A percentile compares a stretch with the other conserved stretches of the same genome.
Evolutionary conservation across 2,797 vertebrate species (phyloP).

Genomic region (Garrulus glandarius): DNA sequence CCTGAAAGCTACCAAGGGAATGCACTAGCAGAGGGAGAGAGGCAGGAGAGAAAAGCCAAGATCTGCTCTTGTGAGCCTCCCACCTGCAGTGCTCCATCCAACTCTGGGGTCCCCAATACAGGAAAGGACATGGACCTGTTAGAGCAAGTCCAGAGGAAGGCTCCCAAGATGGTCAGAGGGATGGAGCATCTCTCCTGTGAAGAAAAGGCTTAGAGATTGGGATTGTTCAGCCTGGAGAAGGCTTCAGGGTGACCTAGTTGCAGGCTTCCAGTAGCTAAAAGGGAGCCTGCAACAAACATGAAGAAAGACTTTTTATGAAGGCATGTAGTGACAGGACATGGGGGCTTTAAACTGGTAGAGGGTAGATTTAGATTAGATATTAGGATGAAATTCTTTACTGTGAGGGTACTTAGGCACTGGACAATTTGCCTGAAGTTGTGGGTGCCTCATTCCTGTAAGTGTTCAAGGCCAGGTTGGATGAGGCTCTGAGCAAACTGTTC

Average conservation of each 20-base stretch:
- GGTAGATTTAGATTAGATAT: neutral
- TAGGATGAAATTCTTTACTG: neutral
- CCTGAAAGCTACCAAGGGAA: neutral
- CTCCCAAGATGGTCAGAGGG: neutral
- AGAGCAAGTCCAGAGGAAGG: neutral
- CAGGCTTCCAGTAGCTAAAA: neutral
- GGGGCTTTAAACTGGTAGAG: neutral
- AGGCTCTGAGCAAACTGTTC: neutral
- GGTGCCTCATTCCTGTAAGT: neutral
- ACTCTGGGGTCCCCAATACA: neutral
- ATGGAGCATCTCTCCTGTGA: neutral
- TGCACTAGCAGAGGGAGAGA: neutral
- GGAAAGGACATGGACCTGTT: neutral
- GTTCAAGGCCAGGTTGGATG: neutral
- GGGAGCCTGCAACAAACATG: neutral
- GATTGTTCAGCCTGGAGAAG: neutral
- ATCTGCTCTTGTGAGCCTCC: accelerated
- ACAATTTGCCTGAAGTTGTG: neutral
- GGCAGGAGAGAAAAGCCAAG: neutral
- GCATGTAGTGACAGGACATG: neutral
- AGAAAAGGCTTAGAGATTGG: neutral
- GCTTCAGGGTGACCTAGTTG: neutral
- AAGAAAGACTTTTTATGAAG: neutral
- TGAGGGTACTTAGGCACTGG: neutral
- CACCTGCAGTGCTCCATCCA: neutral